A percentile compares a stretch with the other conserved stretches of the same genome.
These are phyloP conservation scores for Amphipoea oculea DNA, from an alignment of 2,888 invertebrate genomes.

Conservation along the genomic window DNA sequence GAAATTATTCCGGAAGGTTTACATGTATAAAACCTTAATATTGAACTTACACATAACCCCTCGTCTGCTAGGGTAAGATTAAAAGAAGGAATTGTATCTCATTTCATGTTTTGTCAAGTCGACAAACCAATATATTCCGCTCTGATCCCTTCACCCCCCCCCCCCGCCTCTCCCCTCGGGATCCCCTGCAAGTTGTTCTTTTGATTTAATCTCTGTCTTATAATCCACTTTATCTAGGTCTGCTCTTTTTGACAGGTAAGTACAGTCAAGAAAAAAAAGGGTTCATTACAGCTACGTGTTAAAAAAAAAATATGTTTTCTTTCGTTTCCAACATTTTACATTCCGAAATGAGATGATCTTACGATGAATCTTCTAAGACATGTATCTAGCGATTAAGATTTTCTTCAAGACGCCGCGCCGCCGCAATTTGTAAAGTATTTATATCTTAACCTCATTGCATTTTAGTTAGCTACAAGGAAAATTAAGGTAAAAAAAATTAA, in stretches of 20 bases:
- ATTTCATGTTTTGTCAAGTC: not conserved
- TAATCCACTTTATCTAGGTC: too few relatives aligned
- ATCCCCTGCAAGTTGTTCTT: too few relatives aligned
- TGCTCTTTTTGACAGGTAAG: too few relatives aligned
- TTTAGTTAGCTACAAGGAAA: conserved; percentile 16
- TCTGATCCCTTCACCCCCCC: too few relatives aligned
- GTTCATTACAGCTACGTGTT: not conserved
- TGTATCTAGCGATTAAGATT: conserved; percentile 37
- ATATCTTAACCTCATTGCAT: conserved; percentile 34
- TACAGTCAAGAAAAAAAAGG: too few relatives aligned
- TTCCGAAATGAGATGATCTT: conserved; percentile 31
- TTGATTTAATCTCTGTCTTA: too few relatives aligned
- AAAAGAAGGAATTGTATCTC: too few relatives aligned
- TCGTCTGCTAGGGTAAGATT: too few relatives aligned
- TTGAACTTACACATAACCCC: not conserved
- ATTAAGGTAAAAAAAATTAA: not conserved
- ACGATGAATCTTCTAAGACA: conserved; percentile 39
- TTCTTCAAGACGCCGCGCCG: conserved; percentile 9
- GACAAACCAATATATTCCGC: too few relatives aligned
- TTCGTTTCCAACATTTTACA: conserved; percentile 35
- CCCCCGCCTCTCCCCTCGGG: too few relatives aligned
- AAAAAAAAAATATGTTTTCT: not conserved
- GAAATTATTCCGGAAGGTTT: too few relatives aligned
- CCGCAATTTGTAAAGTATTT: conserved; percentile 22
- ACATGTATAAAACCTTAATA: too few relatives aligned